Evolutionary conservation across 2,113 vertebrate species (phyloP), one percentile per base, ranked within the genome.

Genomic region (Callospermophilus lateralis): DNA sequence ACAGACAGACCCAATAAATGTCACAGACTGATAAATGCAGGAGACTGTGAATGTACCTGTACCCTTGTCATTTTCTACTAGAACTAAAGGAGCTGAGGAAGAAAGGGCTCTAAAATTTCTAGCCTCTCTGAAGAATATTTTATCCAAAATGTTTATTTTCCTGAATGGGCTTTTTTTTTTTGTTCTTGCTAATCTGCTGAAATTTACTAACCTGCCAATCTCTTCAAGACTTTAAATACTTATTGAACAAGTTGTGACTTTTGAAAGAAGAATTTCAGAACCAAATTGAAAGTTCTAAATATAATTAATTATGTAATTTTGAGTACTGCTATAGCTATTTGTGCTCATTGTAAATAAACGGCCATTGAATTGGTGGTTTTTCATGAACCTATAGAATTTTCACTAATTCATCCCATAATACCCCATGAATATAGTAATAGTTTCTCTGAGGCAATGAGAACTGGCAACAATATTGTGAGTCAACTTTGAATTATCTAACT

Each of bases 191-290:
- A 55, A 80, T 76, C 72, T 83, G n/a, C 39, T 42, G 48, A 90
- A 96, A 95, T 85, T 67, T 91, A 58, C 93, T 85, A 28, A 76
- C 51, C 77, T 95, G 81, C 28, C 86, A 53, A 28, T 74, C 87
- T 89, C 55, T 37, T 61, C 26, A 92, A 39, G 3, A 37, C 26
- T 88, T 90, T 85, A 92, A 89, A 92, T 78, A 93, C 55, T 72
- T 97, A 16, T 11, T 70, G 55, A 94, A 37, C 61, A 78, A 94
- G 63, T 65, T 95, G 51, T 86, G 42, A 88, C 80, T 93, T 94
- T 89, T 72, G 42, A 91, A 84, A 96, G 51, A 96, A 87, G n/a
- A 37, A 13, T 17, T 94, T 95, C 24, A 73, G 83, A 87, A 94
- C 51, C 37, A 32, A 79, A 39, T 85, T 65, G 90, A 93, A 95